Base-by-base conservation (phyloP, 2,113 vertebrate genomes). In the Oceanodroma tethys region DNA sequence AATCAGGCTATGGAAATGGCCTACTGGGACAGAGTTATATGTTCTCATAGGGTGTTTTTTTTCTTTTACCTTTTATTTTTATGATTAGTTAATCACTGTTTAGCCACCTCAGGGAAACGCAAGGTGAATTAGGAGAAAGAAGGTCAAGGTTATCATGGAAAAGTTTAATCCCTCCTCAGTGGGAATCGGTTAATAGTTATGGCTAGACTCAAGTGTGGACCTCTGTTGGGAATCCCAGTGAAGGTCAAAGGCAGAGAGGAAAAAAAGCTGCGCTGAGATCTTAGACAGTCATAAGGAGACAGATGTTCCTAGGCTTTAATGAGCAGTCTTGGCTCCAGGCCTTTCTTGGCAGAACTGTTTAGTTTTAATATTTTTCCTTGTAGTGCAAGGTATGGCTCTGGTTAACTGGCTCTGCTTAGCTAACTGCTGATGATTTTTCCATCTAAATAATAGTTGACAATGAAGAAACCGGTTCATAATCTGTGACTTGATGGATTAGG, bases 371-470 rank as follows among this genome's bases (percentile, higher is more conserved):
- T 76, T 96, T 90, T 84, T 55, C 58, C 86, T 96, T 82, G 81
- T 88, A 72, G 88, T 27, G 74, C 68, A 93, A 93, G 63, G 94
- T 96, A 96, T 81, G 76, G 90, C 42, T 95, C 50, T 93, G 60
- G 75, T 90, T 81, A 93, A 65, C 56, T 94, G 68, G 65, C 81
- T 95, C 50, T 96, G 78, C 87, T 96, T 72, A 96, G 59, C 71
- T 91, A 91, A 42, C 50, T 23, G 63, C 17, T 81, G 83, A 50
- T 93, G 82, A 74, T 65, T 90, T 97, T 97, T 95, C 90, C 94
- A 95, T 84, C 83, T 89, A 97, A 97, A 86, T 94, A 94, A 96
- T 59, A n/a, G 40, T 88, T 81, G 67, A 97, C 93, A 97, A 86
- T 73, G 91, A 85, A 96, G 71, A 98, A 95, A 81, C 10, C 74